These are phyloP conservation scores for Hirtodrosophila cameraria DNA, from an alignment of 2,888 invertebrate species.

Conservation along the genomic window DNA sequence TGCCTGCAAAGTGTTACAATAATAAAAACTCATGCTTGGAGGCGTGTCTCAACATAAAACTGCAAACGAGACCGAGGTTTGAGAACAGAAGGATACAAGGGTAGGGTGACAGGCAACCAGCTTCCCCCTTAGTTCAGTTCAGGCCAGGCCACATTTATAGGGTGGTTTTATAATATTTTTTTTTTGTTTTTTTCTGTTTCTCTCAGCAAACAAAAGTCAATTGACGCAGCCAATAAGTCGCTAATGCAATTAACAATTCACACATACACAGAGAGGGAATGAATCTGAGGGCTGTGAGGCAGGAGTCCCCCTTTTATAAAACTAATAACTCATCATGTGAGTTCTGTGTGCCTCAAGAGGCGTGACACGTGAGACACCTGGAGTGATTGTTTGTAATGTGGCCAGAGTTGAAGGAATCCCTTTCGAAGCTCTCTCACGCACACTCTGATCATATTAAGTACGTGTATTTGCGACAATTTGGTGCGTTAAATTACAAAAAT, in stretches of 20 bases:
- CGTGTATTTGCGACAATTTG: constrained; percentile 83
- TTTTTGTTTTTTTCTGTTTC: constrained; percentile 4
- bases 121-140: too few relatives aligned
- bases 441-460: not conserved
- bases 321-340: constrained; percentile 75
- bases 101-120: constrained; percentile 11
- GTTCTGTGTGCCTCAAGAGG: constrained; percentile 53
- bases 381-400: constrained; percentile 78
- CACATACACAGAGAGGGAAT: constrained; percentile 35
- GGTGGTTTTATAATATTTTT: constrained; percentile 33
- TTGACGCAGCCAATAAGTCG: constrained; percentile 73
- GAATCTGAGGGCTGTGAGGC: not conserved
- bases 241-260: constrained; percentile 77
- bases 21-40: constrained; percentile 79
- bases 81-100: constrained; percentile 22
- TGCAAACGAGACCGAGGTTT: constrained; percentile 56
- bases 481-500: constrained; percentile 84
- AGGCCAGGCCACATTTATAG: constrained; percentile 22
- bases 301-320: constrained; percentile 30
- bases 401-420: constrained; percentile 7
- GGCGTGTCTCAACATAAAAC: constrained; percentile 82
- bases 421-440: constrained; percentile 9
- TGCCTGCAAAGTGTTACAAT: constrained; percentile 78
- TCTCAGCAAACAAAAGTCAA: constrained; percentile 69
- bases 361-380: constrained; percentile 83